Evolutionary conservation across 2,797 vertebrate species (phyloP).

Genomic region (Tadarida brasiliensis): DNA sequence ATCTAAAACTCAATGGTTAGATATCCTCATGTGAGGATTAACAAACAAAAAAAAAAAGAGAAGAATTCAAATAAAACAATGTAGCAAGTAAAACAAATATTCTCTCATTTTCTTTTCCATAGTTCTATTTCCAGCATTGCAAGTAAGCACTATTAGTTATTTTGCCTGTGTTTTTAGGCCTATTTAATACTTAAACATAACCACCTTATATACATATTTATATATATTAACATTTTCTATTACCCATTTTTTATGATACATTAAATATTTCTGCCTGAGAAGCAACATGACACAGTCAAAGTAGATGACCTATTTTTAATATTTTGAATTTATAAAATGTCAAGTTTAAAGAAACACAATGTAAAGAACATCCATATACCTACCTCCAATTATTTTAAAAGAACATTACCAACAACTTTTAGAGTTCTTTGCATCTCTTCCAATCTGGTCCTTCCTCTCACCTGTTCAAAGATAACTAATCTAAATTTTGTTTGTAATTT

Average conservation of each 20-base stretch:
- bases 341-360: no score
- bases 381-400: not conserved
- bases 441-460: not conserved
- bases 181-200: not conserved
- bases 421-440: not conserved
- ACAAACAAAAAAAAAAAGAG: no score
- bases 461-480: not conserved
- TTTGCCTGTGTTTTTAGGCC: not conserved
- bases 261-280: not conserved
- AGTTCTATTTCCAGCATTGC: not conserved
- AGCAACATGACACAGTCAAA: not conserved
- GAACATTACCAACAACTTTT: not conserved
- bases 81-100: not conserved
- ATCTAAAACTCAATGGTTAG: no score
- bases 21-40: no score
- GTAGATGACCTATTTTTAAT: not conserved
- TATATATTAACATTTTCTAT: constrained; percentile 1
- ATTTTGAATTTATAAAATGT: not conserved
- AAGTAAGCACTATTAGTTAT: not conserved
- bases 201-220: not conserved
- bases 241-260: not conserved
- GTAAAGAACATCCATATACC: no score
- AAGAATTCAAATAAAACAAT: not conserved
- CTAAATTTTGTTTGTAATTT: not conserved
- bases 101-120: not conserved